Evolutionary conservation across 2,113 vertebrate species (phyloP).

Genomic region (Poeciliopsis retropinna): DNA sequence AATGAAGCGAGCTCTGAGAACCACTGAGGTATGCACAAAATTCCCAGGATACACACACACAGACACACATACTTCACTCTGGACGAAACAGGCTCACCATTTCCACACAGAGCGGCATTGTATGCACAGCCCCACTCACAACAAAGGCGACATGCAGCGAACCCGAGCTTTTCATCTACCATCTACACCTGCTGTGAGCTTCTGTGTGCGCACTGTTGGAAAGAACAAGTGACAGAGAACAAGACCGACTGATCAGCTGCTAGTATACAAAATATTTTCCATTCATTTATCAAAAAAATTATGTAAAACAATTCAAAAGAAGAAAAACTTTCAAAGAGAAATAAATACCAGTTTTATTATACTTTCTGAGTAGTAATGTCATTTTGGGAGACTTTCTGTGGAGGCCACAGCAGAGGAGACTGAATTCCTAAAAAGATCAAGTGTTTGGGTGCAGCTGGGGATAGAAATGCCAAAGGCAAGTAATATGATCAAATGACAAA

Average conservation of each 20-base stretch:
- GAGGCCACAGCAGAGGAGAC: background rate
- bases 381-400: background rate
- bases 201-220: background rate
- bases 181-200: constrained; percentile 31
- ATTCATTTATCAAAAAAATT: background rate
- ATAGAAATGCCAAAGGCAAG: background rate
- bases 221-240: constrained; percentile 10
- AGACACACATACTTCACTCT: background rate
- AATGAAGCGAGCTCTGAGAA: constrained; percentile 39
- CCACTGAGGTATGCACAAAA: constrained; percentile 33
- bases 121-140: constrained; percentile 29
- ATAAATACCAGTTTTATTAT: background rate
- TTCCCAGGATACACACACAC: constrained; percentile 14
- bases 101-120: constrained; percentile 31
- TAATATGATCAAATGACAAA: background rate
- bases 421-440: constrained; percentile 6
- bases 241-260: background rate
- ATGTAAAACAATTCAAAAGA: background rate
- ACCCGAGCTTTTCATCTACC: constrained; percentile 46
- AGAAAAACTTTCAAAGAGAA: background rate
- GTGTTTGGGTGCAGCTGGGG: background rate
- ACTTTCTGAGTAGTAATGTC: background rate
- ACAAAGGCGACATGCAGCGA: constrained; percentile 39
- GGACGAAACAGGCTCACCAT: constrained; percentile 21
- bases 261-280: background rate